Base-by-base conservation (phyloP, 1,140 invertebrate genomes). In the Coelopa frigida region DNA sequence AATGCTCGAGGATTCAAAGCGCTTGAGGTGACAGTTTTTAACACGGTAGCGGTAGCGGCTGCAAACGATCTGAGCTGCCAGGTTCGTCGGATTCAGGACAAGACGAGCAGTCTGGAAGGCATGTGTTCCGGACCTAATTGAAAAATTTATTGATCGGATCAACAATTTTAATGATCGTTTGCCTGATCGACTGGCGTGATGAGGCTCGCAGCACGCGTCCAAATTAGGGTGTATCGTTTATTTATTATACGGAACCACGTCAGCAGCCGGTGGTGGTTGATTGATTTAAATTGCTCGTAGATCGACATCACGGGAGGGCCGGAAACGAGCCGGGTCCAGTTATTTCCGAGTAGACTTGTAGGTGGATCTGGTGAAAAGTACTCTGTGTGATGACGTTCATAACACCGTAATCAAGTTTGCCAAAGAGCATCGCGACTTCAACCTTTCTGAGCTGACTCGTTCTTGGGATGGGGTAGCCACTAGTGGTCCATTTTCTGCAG, bases 91-190 rank as follows among this genome's bases (percentile, higher is more conserved):
- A 33, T 14, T 15, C 14, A 21, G 10, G 29, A 24, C 3, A n/a
- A 23, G 18, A 5, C 11, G n/a, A n/a, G n/a, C n/a, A 24, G n/a
- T 36, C 21, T 17, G n/a, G 21, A 38, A 46, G 23, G 39, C 17
- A 29, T 29, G 35, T 46, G 18, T 46, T 38, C n/a, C n/a, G 3
- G 3, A 26, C 8, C 31, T 46, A 46, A 46, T 46, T 46, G 44
- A 46, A 46, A 46, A 44, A 38, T 46, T 45, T 46, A 46, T 46
- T 46, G 44, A 46, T 46, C 39, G 21, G 17, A 38, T 46, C 36
- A 26, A 46, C 17, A 46, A 46, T 46, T 46, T 46, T 46, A 46
- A 46, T 46, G 44, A 46, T 46, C 22, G 35, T 26, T 8, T 7
- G 7, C 27, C 8, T 29, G 8, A 29, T 10, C 8, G 27, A 14